Evolutionary conservation across 2,888 invertebrate species (phyloP).

Genomic region (Tipula confusa): DNA sequence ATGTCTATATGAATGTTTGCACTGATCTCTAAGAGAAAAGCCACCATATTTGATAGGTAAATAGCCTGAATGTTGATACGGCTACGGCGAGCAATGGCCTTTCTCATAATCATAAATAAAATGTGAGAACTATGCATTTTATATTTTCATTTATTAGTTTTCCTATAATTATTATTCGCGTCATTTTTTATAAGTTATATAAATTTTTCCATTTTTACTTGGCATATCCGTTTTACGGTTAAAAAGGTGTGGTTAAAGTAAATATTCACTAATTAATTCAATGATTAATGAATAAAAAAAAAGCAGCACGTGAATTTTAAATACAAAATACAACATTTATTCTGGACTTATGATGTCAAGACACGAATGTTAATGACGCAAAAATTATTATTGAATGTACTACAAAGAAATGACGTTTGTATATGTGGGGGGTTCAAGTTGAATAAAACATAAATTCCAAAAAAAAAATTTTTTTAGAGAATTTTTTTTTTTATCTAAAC

Average conservation of each 20-base stretch:
- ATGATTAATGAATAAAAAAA: not conserved
- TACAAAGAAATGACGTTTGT: not conserved
- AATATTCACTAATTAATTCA: not conserved
- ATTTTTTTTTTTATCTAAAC: not conserved
- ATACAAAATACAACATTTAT: not conserved
- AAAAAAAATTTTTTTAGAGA: not conserved
- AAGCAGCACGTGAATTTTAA: not conserved
- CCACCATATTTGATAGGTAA: no score
- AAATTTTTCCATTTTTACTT: not conserved
- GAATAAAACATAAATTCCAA: not conserved
- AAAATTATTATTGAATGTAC: not conserved
- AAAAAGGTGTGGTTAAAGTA: not conserved
- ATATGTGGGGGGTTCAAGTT: not conserved
- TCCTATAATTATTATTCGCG: not conserved
- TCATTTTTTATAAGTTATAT: no score
- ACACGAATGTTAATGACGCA: not conserved
- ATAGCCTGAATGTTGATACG: no score
- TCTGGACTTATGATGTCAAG: not conserved
- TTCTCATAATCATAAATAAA: no score
- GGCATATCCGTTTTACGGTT: not conserved
- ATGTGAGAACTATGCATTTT: no score
- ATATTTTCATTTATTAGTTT: no score
- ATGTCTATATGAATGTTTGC: no score
- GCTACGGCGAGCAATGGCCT: no score
- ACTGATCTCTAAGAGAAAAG: no score